These are phyloP conservation scores for Silurus glanis DNA, from an alignment of 2,113 vertebrate species.

Conservation along the genomic window DNA sequence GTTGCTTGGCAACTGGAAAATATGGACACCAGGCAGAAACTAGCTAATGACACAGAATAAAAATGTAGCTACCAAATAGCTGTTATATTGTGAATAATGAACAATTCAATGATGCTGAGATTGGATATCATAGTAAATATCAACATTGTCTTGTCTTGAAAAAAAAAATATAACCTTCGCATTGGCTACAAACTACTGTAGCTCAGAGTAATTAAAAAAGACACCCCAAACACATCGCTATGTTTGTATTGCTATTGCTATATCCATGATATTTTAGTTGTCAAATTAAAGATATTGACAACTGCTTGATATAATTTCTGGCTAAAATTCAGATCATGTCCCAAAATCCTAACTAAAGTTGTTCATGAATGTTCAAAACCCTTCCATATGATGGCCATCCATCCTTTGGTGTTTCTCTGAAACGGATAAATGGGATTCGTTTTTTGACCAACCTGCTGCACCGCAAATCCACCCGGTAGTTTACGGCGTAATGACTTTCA, in stretches of 20 bases:
- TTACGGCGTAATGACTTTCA: conserved; percentile 53
- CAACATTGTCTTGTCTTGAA: background rate
- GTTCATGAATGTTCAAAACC: conserved; percentile 3
- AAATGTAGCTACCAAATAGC: background rate
- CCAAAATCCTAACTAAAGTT: conserved; percentile 3
- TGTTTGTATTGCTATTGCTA: background rate
- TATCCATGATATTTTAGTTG: background rate
- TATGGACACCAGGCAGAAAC: conserved; percentile 3
- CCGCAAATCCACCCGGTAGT: conserved; percentile 40
- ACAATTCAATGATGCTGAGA: background rate
- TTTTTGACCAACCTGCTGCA: background rate
- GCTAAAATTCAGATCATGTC: background rate
- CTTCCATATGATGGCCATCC: conserved; percentile 25
- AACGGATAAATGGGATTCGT: conserved; percentile 36
- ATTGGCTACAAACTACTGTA: background rate
- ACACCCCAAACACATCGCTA: background rate
- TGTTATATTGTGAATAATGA: background rate
- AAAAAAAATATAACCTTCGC: background rate
- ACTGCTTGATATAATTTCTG: background rate
- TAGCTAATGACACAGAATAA: background rate
- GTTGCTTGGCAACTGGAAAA: conserved; percentile 12
- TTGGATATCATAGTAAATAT: background rate
- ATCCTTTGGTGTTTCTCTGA: conserved; percentile 12
- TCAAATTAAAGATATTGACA: background rate
- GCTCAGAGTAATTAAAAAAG: background rate